A percentile compares a stretch with the other conserved stretches of the same genome.
Conservation (phyloP, 2,797 vertebrate species). For the Hephaestus fuliginosus region DNA sequence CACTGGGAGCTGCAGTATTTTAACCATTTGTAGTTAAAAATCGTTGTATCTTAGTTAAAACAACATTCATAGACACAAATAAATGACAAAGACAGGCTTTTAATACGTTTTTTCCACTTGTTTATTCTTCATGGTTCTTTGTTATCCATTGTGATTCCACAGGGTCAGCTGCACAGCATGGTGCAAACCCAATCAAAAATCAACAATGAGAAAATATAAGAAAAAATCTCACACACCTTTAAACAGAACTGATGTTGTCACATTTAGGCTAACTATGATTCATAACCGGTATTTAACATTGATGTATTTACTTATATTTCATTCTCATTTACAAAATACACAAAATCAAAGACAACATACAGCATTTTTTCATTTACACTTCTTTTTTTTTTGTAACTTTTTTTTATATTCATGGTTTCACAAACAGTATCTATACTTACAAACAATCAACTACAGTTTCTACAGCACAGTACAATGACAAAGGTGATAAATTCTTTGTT, state of each 20-base stretch:
- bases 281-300: constrained; percentile 82
- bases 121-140: constrained; percentile 83
- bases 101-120: constrained; percentile 66
- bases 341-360: constrained; percentile 87
- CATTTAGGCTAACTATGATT: constrained; percentile 83
- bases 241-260: constrained; percentile 82
- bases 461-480: constrained; percentile 91
- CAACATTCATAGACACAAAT: background rate
- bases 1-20: background rate
- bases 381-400: constrained; percentile 76
- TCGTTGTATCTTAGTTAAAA: background rate
- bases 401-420: constrained; percentile 85
- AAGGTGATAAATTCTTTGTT: constrained; percentile 83
- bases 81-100: constrained; percentile 36
- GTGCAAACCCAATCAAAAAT: constrained; percentile 71
- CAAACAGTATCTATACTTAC: constrained; percentile 86
- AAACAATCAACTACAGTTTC: constrained; percentile 93
- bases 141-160: constrained; percentile 77
- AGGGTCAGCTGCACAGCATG: constrained; percentile 67
- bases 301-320: constrained; percentile 81
- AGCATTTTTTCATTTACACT: constrained; percentile 84
- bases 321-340: constrained; percentile 88
- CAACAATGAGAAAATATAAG: constrained; percentile 75
- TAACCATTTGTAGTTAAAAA: background rate
- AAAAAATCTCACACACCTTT: constrained; percentile 83